Evolutionary conservation across 2,113 vertebrate species (phyloP).

Genomic region (Corythornis vintsioides): DNA sequence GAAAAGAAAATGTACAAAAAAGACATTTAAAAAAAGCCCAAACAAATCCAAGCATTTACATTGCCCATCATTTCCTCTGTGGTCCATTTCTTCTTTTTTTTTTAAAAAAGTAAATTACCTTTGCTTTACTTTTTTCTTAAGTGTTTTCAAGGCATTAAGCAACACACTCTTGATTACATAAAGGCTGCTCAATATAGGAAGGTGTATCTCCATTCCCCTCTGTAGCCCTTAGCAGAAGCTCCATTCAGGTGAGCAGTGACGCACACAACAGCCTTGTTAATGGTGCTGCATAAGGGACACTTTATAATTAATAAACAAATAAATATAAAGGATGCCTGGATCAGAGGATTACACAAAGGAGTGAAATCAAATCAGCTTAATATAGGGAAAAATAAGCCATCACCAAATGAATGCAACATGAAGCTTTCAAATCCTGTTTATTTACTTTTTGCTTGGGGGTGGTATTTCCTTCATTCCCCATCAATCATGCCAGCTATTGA

Average conservation of each 20-base stretch:
- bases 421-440: not conserved
- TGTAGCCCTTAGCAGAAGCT: not conserved
- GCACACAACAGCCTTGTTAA: not conserved
- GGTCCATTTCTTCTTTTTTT: not conserved
- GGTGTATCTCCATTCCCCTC: not conserved
- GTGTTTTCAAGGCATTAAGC: not conserved
- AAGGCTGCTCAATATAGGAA: not conserved
- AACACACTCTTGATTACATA: not conserved
- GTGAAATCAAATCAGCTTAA: not conserved
- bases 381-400: not conserved
- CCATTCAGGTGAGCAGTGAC: not conserved
- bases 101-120: not conserved
- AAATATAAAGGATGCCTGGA: not conserved
- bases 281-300: not conserved
- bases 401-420: not conserved
- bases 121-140: not conserved
- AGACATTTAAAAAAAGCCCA: not conserved
- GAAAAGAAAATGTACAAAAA: not conserved
- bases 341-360: not conserved
- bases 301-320: not conserved
- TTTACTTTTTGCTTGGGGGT: not conserved
- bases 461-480: not conserved
- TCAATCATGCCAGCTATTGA: constrained; percentile 5
- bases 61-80: not conserved
- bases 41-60: not conserved